phyloP scores from a whole-genome alignment of 2,797 vertebrate genomes.

The Rhynchonycteris naso region DNA sequence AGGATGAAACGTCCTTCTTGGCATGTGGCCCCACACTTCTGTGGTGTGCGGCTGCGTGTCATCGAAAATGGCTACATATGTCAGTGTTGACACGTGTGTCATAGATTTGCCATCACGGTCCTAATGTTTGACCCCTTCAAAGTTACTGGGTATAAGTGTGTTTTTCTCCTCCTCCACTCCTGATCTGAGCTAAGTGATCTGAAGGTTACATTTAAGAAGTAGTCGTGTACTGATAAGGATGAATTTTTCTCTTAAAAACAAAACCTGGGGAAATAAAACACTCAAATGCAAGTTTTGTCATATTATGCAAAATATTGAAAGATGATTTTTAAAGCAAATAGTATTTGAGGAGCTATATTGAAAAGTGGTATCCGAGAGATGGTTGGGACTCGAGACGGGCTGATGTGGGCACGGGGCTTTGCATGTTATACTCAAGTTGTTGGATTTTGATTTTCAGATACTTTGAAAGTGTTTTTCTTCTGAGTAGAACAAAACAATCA shows the following conservation, averaged over 20 bases:
- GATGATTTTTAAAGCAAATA: slow-evolving; percentile 30
- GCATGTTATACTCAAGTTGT: not conserved
- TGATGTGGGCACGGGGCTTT: not conserved
- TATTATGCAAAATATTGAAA: slow-evolving; percentile 15
- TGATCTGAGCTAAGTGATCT: not conserved
- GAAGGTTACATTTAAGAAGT: not conserved
- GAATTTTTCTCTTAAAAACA: not conserved
- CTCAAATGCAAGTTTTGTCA: not conserved
- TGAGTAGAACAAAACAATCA: not conserved
- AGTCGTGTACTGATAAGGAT: not conserved
- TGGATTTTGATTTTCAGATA: not conserved
- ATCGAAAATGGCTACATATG: no score
- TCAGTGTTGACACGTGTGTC: no score
- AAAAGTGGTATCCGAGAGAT: not conserved
- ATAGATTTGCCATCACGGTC: no score
- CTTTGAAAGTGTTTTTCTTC: not conserved
- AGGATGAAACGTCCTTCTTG: no score
- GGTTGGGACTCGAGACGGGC: not conserved
- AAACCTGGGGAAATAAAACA: not conserved
- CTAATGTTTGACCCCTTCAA: not conserved
- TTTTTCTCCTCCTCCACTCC: not conserved
- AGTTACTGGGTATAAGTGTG: not conserved
- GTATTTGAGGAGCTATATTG: not conserved
- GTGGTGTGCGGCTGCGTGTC: no score
- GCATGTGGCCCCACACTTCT: no score